Evolutionary conservation across 2,113 vertebrate genomes (phyloP), one percentile per base, ranked within the genome.

Genomic region (Macaca mulatta): DNA sequence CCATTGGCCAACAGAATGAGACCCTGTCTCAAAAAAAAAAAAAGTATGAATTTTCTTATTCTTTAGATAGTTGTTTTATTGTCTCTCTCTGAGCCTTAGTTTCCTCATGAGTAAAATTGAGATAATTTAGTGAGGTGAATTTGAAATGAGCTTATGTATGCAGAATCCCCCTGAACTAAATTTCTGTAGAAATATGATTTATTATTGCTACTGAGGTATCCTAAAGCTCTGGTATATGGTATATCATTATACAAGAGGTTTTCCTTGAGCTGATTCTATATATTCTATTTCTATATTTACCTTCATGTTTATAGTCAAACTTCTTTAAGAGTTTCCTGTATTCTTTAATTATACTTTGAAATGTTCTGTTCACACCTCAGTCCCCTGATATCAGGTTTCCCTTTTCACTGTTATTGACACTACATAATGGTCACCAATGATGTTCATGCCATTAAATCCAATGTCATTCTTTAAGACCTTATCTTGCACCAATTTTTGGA

Each of bases 101-200:
- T 95, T 96, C 74, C 59, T 97, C 78, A 18, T 75, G 77, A 84
- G 20, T 85, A 96, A 94, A 94, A 80, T 1, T 52, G 30, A 90
- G 59, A n/a, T 90, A 72, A n/a, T 48, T 82, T 78, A 80, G 45
- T 79, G 38, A 89, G 61, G 55, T 90, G 93, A 64, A 89, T 88
- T 95, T 87, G 90, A 92, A 92, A 87, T 92, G 55, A 93, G 64
- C 48, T 57, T 84, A 45, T 75, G 30, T 12, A 75, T 90, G 55
- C 69, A 75, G 81, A 89, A 86, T 2, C 5, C 10, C 48, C 78
- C 69, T 81, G 43, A 85, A 59, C 32, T 96, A 72, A 93, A 87
- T 81, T 88, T 89, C 14, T 12, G 59, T 74, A 40, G 83, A 85
- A 64, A 59, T 88, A 45, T 38, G 16, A 86, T 52, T 81, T 88